Evolutionary conservation across 2,113 vertebrate species (phyloP).

Genomic region (Crocuta crocuta): DNA sequence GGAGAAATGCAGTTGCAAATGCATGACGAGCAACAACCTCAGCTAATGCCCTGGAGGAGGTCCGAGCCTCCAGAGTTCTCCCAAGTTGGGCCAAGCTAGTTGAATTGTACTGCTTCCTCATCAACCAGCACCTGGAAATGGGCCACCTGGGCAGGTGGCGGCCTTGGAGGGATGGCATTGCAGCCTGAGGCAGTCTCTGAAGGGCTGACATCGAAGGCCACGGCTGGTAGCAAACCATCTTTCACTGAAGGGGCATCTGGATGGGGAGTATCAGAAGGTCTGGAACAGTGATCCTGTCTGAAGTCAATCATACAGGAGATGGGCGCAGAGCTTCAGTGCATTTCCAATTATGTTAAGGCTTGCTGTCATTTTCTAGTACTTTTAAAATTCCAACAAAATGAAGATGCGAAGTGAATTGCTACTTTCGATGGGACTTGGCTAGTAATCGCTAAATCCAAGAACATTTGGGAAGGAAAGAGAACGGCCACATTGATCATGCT

Average conservation of each 20-base stretch:
- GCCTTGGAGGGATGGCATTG: not conserved
- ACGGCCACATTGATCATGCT: not conserved
- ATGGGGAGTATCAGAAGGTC: not conserved
- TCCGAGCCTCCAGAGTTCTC: constrained; percentile 7
- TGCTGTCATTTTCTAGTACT: constrained; percentile 39
- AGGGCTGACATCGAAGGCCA: not conserved
- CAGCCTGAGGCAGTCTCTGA: not conserved
- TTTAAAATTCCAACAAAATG: constrained; percentile 54
- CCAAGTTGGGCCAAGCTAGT: not conserved
- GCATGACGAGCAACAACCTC: not conserved
- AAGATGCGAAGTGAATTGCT: constrained; percentile 30
- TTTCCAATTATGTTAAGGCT: constrained; percentile 39
- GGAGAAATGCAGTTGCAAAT: not conserved
- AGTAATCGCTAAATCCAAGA: constrained; percentile 54
- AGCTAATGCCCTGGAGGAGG: not conserved
- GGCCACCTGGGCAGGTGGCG: not conserved
- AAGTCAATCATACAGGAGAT: constrained; percentile 29
- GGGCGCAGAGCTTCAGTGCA: not conserved
- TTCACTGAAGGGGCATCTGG: not conserved
- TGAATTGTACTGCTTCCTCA: not conserved
- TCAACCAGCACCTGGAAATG: constrained; percentile 3
- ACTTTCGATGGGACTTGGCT: not conserved
- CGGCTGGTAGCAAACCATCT: not conserved
- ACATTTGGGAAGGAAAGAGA: constrained; percentile 30
- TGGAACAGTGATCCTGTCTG: not conserved